phyloP scores from a whole-genome alignment of 2,113 vertebrate species.

The Murina feae region DNA sequence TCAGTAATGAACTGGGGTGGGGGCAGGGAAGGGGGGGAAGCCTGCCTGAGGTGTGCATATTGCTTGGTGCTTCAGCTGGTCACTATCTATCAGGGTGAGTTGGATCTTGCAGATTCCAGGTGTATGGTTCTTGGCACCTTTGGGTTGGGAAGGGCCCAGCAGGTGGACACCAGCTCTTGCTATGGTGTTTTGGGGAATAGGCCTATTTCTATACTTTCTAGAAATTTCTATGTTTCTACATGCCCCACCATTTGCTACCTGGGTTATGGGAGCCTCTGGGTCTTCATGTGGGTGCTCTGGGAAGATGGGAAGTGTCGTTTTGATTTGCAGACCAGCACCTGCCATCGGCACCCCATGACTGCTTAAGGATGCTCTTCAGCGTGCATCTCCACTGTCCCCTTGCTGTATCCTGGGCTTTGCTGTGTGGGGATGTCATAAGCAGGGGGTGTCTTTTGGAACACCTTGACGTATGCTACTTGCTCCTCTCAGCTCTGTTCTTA shows the following conservation, averaged over 20 bases:
- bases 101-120: background rate
- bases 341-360: accelerated
- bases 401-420: background rate
- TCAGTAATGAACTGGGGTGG: background rate
- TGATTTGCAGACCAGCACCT: background rate
- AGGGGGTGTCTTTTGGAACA: background rate
- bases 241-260: background rate
- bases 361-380: background rate
- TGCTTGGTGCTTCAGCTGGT: accelerated
- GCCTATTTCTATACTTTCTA: background rate
- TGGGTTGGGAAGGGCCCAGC: background rate
- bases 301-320: background rate
- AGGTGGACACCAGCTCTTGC: background rate
- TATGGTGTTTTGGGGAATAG: background rate
- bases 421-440: background rate
- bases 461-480: accelerated
- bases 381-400: background rate
- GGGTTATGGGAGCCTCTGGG: background rate
- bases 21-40: background rate
- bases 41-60: accelerated
- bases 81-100: background rate
- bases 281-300: background rate
- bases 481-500: background rate
- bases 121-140: background rate
- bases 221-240: background rate